Base-by-base conservation (phyloP, 2,797 vertebrate species). In the Gallinago stenura region DNA sequence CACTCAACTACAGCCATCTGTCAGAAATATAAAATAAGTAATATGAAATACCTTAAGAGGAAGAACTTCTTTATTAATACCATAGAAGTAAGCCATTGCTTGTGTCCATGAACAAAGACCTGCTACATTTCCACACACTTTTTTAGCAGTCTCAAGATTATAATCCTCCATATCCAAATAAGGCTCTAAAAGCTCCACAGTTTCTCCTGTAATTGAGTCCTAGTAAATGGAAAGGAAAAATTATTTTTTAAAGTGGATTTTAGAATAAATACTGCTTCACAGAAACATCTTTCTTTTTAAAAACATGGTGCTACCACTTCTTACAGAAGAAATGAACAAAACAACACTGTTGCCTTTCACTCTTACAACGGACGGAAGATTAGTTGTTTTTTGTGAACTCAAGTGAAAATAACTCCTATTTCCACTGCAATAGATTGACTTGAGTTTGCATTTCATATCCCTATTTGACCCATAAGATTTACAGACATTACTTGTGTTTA, bases 31-130 rank as follows among this genome's bases (percentile, higher is more conserved):
- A 54, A 80, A 89, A 39, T 4, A 0, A 69, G 48, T 19, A 50
- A 35, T 46, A 79, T 3, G 3, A 89, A 80, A 73, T 95, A 99
- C 98, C 98, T 99, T 99, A 58, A 99, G 98, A 25, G 99, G 99
- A 92, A 99, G 98, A 65, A 98, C 98, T 96, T 99, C 98, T 97
- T 98, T 99, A 97, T 99, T 99, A 96, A 99, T 98, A 80, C 97
- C 37, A 15, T 98, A 99, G 97, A 99, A 99, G 92, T 98, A 98
- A 41, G 91, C 98, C 99, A 99, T 99, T 83, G 98, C 98, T 95
- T 98, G 97, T 12, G 98, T 99, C 99, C 99, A 99, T 78, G 98
- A 98, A 95, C 98, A 99, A 54, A 99, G 98, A 25, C 98, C 99
- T 5, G 98, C 98, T 81, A 99, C 98, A 54, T 99, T 99, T 25